Evolutionary conservation across 2,888 invertebrate genomes (phyloP).

Genomic region (Cheilosia urbana): DNA sequence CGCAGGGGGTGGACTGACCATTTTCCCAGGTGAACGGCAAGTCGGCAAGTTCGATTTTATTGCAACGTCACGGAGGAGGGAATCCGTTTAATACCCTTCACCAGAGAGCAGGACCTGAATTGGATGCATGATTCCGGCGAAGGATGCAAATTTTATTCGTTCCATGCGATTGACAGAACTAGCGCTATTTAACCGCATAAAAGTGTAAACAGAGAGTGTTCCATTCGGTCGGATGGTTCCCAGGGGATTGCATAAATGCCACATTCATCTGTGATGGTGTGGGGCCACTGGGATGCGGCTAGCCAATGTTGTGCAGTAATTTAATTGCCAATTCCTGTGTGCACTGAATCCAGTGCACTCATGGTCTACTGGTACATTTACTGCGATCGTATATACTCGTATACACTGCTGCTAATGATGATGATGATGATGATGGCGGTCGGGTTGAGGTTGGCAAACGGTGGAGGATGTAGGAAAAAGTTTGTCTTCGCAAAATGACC

Average conservation of each 20-base stretch:
- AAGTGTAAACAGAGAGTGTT: constrained; percentile 57
- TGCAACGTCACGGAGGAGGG: constrained; percentile 8
- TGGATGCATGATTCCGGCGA: constrained; percentile 33
- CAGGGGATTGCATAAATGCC: constrained; percentile 30
- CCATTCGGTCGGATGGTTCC: constrained; percentile 17
- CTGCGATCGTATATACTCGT: not conserved
- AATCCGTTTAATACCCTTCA: constrained; percentile 25
- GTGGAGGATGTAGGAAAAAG: constrained; percentile 7
- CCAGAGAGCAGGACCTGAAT: not conserved
- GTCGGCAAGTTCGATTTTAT: constrained; percentile 15
- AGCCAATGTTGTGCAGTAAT: constrained; percentile 55
- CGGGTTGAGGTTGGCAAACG: constrained; percentile 4
- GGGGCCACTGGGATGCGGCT: constrained; percentile 27
- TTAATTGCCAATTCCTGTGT: constrained; percentile 59
- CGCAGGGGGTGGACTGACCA: not conserved
- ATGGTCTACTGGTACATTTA: constrained; percentile 51
- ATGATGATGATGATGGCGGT: constrained; percentile 25
- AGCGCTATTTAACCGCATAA: constrained; percentile 50
- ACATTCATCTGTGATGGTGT: constrained; percentile 16
- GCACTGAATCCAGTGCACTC: constrained; percentile 54
- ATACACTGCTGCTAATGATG: constrained; percentile 44
- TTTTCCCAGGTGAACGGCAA: constrained; percentile 12
- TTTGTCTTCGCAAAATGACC: constrained; percentile 43
- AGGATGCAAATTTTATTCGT: constrained; percentile 66
- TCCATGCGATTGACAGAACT: constrained; percentile 61